phyloP scores from a whole-genome alignment of 2,113 vertebrate species.

The Rhinolophus sinicus region DNA sequence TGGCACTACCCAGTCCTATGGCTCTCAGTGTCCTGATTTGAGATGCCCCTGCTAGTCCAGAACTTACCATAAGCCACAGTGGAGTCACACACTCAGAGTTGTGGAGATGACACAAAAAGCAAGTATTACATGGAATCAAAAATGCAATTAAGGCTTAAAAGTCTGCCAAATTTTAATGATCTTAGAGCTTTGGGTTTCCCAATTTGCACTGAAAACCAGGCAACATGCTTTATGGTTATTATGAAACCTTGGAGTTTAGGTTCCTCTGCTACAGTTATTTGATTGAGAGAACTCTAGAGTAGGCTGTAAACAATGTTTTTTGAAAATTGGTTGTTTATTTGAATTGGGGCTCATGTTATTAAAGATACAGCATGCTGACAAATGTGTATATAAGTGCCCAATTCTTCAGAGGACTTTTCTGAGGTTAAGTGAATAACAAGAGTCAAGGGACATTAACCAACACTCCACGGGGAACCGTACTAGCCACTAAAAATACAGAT shows the following conservation, averaged over 20 bases:
- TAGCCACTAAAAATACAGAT: background rate
- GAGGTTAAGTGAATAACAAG: background rate
- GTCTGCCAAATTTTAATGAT: background rate
- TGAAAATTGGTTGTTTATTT: constrained; percentile 7
- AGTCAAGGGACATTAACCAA: background rate
- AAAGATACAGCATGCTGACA: background rate
- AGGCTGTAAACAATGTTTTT: background rate
- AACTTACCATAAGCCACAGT: background rate
- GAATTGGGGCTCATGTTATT: background rate
- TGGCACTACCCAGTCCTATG: background rate
- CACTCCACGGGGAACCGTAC: background rate
- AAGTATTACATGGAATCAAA: background rate
- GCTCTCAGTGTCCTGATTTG: background rate
- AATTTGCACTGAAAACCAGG: background rate
- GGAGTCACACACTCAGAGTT: fast-evolving
- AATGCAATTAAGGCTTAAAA: background rate
- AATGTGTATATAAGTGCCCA: background rate
- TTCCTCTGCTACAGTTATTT: background rate
- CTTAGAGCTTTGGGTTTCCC: background rate
- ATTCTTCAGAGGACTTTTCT: background rate
- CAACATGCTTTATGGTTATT: background rate
- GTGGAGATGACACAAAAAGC: background rate
- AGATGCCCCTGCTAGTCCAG: background rate
- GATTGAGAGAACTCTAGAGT: background rate
- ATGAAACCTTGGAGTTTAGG: background rate